Conservation (phyloP, 2,113 vertebrate genomes). For the Calonectris borealis region DNA sequence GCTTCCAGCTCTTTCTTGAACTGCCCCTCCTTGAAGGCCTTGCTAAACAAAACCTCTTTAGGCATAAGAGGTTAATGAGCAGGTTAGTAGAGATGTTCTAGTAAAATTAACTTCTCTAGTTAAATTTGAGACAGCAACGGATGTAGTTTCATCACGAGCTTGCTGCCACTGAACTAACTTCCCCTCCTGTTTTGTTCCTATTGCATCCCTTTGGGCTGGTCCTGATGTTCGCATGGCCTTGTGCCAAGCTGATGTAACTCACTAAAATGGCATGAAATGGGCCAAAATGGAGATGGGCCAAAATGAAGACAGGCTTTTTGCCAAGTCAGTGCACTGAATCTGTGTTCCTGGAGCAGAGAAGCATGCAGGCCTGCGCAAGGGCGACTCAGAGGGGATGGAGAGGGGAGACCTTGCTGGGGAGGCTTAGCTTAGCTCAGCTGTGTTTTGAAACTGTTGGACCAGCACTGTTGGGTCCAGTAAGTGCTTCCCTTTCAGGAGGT, state of each 20-base stretch:
- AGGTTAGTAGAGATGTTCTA: not conserved
- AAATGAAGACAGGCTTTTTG: not conserved
- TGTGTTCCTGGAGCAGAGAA: not conserved
- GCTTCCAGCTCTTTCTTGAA: not conserved
- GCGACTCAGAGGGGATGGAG: not conserved
- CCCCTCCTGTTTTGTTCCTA: conserved; percentile 8
- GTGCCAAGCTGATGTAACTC: conserved; percentile 27
- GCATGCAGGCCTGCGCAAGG: not conserved
- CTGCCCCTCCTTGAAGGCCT: not conserved
- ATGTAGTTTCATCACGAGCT: not conserved
- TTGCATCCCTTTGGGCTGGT: not conserved
- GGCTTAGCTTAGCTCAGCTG: not conserved
- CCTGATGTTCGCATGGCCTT: not conserved
- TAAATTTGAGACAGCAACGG: not conserved
- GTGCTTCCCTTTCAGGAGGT: not conserved
- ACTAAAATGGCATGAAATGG: conserved; percentile 1
- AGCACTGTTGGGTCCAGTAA: not conserved
- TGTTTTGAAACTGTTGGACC: not conserved
- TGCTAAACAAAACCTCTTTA: not conserved
- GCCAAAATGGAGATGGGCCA: not conserved
- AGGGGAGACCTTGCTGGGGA: not conserved
- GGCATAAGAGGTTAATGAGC: not conserved
- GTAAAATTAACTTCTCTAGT: not conserved
- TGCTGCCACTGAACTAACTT: not conserved
- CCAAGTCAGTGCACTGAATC: not conserved